Percentiles rank a stretch among this genome's conserved stretches.
phyloP scores from a whole-genome alignment of 37 sponge, comb jelly and placozoan genomes.

The Cliona cf. orientalis region DNA sequence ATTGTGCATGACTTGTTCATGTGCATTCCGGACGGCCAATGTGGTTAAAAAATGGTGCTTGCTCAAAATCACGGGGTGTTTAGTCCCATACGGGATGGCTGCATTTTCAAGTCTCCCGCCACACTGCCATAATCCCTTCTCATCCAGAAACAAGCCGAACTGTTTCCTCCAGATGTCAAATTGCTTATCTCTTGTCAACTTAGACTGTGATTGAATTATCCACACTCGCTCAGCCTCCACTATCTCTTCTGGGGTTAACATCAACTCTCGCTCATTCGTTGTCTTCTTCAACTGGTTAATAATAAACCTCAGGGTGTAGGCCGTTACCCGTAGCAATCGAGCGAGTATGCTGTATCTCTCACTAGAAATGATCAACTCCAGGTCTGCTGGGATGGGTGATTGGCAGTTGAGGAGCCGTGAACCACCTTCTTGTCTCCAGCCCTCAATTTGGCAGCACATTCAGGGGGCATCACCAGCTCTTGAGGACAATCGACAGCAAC shows the following conservation, averaged over 20 bases:
- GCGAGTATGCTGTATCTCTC: too few relatives aligned
- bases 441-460: not conserved
- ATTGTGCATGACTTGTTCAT: conserved; percentile 4
- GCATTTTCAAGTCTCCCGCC: not conserved
- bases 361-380: not conserved
- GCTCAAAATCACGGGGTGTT: not conserved
- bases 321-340: too few relatives aligned
- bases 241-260: not conserved
- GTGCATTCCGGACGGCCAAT: not conserved
- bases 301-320: too few relatives aligned
- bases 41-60: not conserved
- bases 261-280: not conserved
- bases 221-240: not conserved
- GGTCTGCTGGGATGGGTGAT: not conserved
- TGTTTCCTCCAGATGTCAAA: too few relatives aligned
- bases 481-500: not conserved
- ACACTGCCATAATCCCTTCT: not conserved
- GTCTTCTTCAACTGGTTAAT: not conserved
- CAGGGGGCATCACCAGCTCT: not conserved
- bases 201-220: not conserved
- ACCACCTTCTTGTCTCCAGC: conserved; percentile 9
- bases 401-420: too few relatives aligned
- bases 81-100: not conserved
- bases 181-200: not conserved
- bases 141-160: not conserved